phyloP scores from a whole-genome alignment of 2,797 vertebrate genomes.

The Melopsittacus undulatus region DNA sequence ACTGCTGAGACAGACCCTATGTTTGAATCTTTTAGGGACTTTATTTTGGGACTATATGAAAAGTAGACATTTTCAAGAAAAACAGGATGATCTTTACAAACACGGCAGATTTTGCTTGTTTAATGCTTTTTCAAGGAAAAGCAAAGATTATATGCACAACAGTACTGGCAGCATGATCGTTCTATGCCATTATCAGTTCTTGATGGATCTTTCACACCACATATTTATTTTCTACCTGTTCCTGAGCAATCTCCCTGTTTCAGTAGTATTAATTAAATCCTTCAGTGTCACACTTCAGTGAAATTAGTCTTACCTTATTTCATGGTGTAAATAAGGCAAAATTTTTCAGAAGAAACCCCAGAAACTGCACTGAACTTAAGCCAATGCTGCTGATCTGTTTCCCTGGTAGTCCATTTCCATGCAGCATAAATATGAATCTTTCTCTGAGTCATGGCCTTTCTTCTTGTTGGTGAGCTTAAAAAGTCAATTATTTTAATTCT shows the following conservation, averaged over 20 bases:
- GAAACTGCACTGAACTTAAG: background rate
- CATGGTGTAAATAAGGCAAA: background rate
- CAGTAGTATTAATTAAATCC: background rate
- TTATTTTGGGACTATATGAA: background rate
- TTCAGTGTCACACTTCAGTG: background rate
- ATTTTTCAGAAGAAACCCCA: background rate
- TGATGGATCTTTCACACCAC: background rate
- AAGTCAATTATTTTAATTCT: background rate
- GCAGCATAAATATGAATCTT: background rate
- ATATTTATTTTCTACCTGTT: background rate
- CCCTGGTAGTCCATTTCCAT: background rate
- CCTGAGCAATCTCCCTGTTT: background rate
- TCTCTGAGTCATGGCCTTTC: background rate
- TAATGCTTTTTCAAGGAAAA: background rate
- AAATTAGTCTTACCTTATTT: background rate
- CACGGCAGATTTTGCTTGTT: background rate
- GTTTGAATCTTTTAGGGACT: background rate
- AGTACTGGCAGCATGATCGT: background rate
- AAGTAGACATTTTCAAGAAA: background rate
- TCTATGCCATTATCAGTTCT: background rate
- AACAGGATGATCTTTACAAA: background rate
- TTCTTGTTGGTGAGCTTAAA: rapidly evolving
- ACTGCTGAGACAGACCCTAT: background rate
- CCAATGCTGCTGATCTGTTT: background rate
- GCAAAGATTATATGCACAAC: background rate